Evolutionary conservation across 2,888 invertebrate species (phyloP), one percentile per base, ranked within the genome.

Genomic region (Torymus texanus): DNA sequence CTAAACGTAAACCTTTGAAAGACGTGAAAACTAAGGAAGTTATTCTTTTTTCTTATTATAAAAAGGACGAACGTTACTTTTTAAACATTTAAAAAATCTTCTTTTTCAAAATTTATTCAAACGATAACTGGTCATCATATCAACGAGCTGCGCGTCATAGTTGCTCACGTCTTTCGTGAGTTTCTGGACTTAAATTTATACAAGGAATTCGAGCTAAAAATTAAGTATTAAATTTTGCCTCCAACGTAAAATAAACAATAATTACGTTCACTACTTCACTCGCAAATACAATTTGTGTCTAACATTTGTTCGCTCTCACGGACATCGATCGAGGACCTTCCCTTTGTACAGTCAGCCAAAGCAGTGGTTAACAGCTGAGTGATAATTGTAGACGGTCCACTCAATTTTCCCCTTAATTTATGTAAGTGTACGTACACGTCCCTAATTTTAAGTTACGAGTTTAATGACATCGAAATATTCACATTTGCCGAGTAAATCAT

Each of bases 371-470:
- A 51, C 61, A 51, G 50, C 5, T 51, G 18, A 50, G 13, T 67
- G 16, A 75, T 70, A 13, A 75, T 75, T 70, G 70, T 59, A 75
- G 79, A 79, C 68, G 24, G 14, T 41, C 63, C 65, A 70, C 50
- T 70, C 51, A 53, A 65, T 1, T 75, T 59, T 72, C 63, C 29
- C 18, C 13, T 75, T 24, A 41, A 8, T 41, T 41, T 41, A 41
- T 41, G 41, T 41, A 8, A 41, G 5, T 41, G 41, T 41, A 41
- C 41, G 41, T 41, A 41, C 8, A 41, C 41, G 41, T 41, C 41
- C 41, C 41, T 41, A 41, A 41, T 41, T 41, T 41, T 41, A 41
- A 41, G 41, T 41, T 41, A 41, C 41, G 62, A 59, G 21, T 41
- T 41, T 55, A 56, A 66, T 21, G 51, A 61, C 21, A 21, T 12